Evolutionary conservation across 1,140 invertebrate genomes (phyloP).

Genomic region (Carposina sasakii): DNA sequence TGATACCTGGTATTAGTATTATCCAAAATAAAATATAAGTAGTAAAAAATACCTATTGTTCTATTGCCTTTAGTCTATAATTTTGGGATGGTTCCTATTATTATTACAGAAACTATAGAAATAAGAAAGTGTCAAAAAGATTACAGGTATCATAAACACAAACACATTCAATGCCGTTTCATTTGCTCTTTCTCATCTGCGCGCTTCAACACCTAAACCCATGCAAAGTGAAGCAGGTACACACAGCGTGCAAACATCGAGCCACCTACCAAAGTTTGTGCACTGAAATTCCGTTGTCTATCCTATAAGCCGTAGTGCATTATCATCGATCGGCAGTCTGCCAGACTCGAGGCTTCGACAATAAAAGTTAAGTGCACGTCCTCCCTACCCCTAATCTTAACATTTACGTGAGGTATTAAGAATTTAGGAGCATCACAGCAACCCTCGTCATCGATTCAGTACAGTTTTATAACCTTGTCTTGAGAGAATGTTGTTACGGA

Average conservation of each 20-base stretch:
- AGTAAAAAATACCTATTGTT: too few relatives aligned
- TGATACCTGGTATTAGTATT: too few relatives aligned
- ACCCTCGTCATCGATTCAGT: too few relatives aligned
- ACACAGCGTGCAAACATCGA: too few relatives aligned
- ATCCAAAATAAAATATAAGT: too few relatives aligned
- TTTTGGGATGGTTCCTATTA: too few relatives aligned
- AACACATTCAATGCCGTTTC: background rate
- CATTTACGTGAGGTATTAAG: constrained; percentile 22
- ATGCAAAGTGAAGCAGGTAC: too few relatives aligned
- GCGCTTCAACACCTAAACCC: background rate
- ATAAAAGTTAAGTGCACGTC: constrained; percentile 21
- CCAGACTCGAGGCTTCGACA: constrained; percentile 8
- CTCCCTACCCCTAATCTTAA: constrained; percentile 2
- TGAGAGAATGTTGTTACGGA: too few relatives aligned
- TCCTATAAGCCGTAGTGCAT: constrained; percentile 8
- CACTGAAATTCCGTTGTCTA: too few relatives aligned
- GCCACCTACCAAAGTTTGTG: too few relatives aligned
- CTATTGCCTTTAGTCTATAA: too few relatives aligned
- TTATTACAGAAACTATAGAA: background rate
- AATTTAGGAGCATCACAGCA: constrained; percentile 14
- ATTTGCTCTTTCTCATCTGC: background rate
- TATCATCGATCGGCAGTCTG: constrained; percentile 15
- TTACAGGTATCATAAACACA: background rate
- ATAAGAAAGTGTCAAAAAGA: background rate
- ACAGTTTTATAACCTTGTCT: too few relatives aligned